Evolutionary conservation across 2,888 invertebrate species (phyloP).

Genomic region (Hemithea aestivaria): DNA sequence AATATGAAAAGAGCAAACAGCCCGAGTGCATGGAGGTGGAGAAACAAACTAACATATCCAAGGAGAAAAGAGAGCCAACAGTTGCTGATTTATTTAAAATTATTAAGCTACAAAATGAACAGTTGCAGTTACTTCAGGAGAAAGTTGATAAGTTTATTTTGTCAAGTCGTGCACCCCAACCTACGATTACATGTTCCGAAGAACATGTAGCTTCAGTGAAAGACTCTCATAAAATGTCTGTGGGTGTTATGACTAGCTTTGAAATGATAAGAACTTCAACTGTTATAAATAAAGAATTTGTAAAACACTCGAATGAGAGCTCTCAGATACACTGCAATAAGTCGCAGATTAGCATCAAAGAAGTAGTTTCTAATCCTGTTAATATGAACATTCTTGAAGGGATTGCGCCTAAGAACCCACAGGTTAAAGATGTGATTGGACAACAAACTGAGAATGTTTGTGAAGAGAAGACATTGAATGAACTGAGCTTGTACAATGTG

Average conservation of each 20-base stretch:
- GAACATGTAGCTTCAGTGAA: conserved; percentile 53
- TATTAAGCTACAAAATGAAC: conserved; percentile 83
- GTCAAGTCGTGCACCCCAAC: conserved; percentile 36
- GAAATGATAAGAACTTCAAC: conserved; percentile 79
- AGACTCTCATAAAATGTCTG: conserved; percentile 79
- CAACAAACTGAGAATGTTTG: conserved; percentile 31
- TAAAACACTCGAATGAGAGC: conserved; percentile 51
- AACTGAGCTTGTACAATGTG: conserved; percentile 67
- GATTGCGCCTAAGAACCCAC: conserved; percentile 42
- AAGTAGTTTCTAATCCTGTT: conserved; percentile 51
- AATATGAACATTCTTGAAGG: conserved; percentile 69
- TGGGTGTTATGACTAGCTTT: conserved; percentile 86
- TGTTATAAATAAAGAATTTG: conserved; percentile 62
- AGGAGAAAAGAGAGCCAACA: conserved; percentile 73
- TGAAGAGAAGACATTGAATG: conserved; percentile 67
- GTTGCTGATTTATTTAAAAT: conserved; percentile 81
- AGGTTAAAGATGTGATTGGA: conserved; percentile 11
- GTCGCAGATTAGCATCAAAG: conserved; percentile 67
- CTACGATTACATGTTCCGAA: conserved; percentile 43
- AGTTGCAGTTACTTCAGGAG: conserved; percentile 80
- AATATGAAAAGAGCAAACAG: conserved; percentile 50
- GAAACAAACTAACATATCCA: conserved; percentile 46
- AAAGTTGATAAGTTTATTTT: conserved; percentile 80
- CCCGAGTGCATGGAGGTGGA: conserved; percentile 46
- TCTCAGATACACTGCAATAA: conserved; percentile 66